These are phyloP conservation scores for Chaetodon trifascialis DNA, from an alignment of 2,113 vertebrate genomes.

Conservation along the genomic window DNA sequence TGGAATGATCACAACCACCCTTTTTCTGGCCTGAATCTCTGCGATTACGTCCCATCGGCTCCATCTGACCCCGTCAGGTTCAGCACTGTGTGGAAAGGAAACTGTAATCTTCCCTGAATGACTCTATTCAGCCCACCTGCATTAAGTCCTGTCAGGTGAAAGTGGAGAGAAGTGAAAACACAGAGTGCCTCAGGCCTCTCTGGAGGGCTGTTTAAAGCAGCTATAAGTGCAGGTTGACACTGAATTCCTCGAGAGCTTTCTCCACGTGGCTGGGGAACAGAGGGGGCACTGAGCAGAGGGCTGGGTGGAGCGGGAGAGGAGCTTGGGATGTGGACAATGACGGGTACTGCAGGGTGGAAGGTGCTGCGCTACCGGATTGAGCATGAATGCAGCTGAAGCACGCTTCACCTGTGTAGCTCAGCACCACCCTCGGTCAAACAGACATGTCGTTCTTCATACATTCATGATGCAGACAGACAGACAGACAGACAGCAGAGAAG, in stretches of 20 bases:
- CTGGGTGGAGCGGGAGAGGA: background rate
- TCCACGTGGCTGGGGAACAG: slow-evolving; percentile 70
- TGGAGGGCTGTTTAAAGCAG: slow-evolving; percentile 55
- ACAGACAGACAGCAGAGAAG: too few species aligned
- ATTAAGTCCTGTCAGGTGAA: slow-evolving; percentile 69
- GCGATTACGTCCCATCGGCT: slow-evolving; percentile 20
- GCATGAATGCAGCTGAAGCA: too few species aligned
- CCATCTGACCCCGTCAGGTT: slow-evolving; percentile 12
- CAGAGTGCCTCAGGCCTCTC: slow-evolving; percentile 56
- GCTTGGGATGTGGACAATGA: slow-evolving; percentile 46
- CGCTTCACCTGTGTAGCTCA: too few species aligned
- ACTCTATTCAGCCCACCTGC: slow-evolving; percentile 60
- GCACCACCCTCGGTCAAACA: too few species aligned
- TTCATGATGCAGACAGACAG: too few species aligned
- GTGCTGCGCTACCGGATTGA: too few species aligned
- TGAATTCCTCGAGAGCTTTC: slow-evolving; percentile 69
- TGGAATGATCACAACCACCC: background rate
- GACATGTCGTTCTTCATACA: too few species aligned
- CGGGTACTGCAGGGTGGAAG: too few species aligned
- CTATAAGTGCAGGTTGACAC: slow-evolving; percentile 65
- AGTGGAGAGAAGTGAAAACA: slow-evolving; percentile 64
- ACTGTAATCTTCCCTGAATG: slow-evolving; percentile 62
- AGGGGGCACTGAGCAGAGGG: slow-evolving; percentile 68
- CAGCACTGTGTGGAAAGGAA: slow-evolving; percentile 10
- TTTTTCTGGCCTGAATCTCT: background rate